These are phyloP conservation scores for Ctenopoma multispine DNA, from an alignment of 2,797 vertebrate genomes.

Conservation along the genomic window DNA sequence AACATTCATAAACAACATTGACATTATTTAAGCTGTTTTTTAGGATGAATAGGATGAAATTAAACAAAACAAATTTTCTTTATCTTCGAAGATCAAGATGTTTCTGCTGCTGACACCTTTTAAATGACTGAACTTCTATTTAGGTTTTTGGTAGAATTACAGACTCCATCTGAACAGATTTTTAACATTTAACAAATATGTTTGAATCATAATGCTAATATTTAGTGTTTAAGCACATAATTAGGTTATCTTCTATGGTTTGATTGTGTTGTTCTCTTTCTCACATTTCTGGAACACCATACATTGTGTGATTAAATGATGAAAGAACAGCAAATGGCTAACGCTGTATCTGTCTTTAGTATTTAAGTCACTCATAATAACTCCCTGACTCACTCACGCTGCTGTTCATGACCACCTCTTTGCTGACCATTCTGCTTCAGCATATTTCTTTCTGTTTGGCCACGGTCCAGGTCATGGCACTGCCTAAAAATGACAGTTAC, in stretches of 20 bases:
- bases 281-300: not conserved
- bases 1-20: constrained; percentile 21
- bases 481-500: constrained; percentile 44
- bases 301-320: constrained; percentile 26
- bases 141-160: constrained; percentile 27
- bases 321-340: constrained; percentile 11
- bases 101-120: not conserved
- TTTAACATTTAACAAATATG: constrained; percentile 3
- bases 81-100: not conserved
- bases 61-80: not conserved
- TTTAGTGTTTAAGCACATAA: not conserved
- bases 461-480: constrained; percentile 32
- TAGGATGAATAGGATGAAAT: not conserved
- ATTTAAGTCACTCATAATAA: constrained; percentile 45
- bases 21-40: constrained; percentile 26
- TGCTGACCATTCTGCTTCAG: constrained; percentile 36
- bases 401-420: constrained; percentile 20
- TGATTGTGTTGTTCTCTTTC: not conserved
- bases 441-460: constrained; percentile 38
- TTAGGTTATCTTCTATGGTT: not conserved
- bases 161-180: constrained; percentile 9
- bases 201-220: constrained; percentile 3
- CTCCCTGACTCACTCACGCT: constrained; percentile 32
- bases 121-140: constrained; percentile 9
- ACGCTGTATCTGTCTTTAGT: constrained; percentile 22